Conservation (phyloP, 2,113 vertebrate genomes). For the Pseudopipra pipra region DNA sequence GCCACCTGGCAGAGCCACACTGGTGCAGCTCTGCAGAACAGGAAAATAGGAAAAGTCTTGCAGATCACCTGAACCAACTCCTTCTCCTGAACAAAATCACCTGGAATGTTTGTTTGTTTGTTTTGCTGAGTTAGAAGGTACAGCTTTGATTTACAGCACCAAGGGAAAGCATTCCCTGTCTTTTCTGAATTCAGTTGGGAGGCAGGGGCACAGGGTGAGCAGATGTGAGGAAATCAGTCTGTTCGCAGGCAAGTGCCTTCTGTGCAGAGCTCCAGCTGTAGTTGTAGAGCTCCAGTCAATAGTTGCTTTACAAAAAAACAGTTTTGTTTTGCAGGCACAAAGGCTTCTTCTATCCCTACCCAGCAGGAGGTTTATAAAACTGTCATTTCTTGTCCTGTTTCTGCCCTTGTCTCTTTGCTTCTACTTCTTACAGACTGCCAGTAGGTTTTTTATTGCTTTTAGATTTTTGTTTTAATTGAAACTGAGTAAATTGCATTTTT, state of each 20-base stretch:
- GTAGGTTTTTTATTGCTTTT: neutral
- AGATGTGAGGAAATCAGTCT: neutral
- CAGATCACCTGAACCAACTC: neutral
- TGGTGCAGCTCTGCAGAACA: neutral
- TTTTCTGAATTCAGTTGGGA: neutral
- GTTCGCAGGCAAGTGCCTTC: neutral
- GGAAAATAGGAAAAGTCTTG: neutral
- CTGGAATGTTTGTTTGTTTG: too few relatives aligned
- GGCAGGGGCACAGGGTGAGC: neutral
- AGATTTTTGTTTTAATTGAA: slow-evolving; percentile 4
- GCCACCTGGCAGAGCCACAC: neutral
- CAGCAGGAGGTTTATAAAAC: neutral
- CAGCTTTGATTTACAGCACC: neutral
- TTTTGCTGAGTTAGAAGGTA: neutral
- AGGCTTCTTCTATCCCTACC: neutral
- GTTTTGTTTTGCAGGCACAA: slow-evolving; percentile 14
- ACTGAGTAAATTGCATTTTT: neutral
- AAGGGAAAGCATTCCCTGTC: neutral
- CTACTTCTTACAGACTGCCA: neutral
- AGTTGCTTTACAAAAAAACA: neutral
- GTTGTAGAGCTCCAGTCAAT: neutral
- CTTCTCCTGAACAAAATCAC: neutral
- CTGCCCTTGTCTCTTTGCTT: slow-evolving; percentile 1
- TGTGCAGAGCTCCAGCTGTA: neutral
- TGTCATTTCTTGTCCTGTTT: slow-evolving; percentile 21